These are phyloP conservation scores for Masnerella sp. DNA, from an alignment of 2,888 invertebrate genomes.

Conservation along the genomic window DNA sequence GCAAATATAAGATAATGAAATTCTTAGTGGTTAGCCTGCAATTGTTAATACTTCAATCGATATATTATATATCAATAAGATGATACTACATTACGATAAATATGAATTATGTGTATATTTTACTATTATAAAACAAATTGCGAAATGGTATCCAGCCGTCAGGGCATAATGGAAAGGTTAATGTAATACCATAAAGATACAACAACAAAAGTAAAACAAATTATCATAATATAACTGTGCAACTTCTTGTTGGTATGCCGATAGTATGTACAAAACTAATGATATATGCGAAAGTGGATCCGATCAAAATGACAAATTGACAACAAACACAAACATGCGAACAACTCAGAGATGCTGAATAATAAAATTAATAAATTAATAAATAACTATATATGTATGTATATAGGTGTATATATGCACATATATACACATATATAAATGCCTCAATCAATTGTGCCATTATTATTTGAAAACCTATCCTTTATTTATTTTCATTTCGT, in stretches of 20 bases:
- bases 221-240: constrained; percentile 67
- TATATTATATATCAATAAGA: constrained; percentile 69
- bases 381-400: constrained; percentile 43
- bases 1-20: constrained; percentile 62
- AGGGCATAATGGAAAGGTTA: constrained; percentile 54
- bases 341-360: constrained; percentile 58
- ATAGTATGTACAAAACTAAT: constrained; percentile 58
- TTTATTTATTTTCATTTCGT: too few relatives aligned
- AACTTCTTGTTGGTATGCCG: constrained; percentile 66
- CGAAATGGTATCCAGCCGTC: constrained; percentile 54
- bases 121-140: constrained; percentile 67
- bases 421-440: constrained; percentile 62
- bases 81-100: constrained; percentile 67
- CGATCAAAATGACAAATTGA: constrained; percentile 47
- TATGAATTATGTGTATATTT: constrained; percentile 73
- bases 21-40: constrained; percentile 68
- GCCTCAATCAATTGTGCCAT: constrained; percentile 55
- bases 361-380: constrained; percentile 50
- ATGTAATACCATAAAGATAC: constrained; percentile 62
- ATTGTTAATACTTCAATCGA: constrained; percentile 70
- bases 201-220: constrained; percentile 62
- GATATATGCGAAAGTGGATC: constrained; percentile 50
- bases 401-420: constrained; percentile 15
- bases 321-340: constrained; percentile 17
- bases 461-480: too few relatives aligned